Base-by-base conservation (phyloP, 2,888 invertebrate genomes). In the Heliconius sara region DNA sequence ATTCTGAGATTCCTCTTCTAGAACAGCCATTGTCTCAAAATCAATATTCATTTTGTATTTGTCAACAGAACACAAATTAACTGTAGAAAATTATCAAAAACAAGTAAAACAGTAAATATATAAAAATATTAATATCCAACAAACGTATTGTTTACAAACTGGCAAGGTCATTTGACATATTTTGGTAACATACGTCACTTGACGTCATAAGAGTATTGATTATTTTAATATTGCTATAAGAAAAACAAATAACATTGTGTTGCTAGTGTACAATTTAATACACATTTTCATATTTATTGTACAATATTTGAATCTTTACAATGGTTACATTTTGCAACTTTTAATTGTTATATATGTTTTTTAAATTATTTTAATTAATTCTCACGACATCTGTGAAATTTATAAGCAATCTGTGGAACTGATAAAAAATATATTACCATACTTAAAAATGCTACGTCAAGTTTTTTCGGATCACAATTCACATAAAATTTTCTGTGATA, bases 101-200 rank as follows among this genome's bases (percentile, higher is more conserved):
- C 83, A 83, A 82, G 83, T 85, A 86, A 85, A 83, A 82, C 74
- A 83, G 83, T 76, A 80, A 84, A 85, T 83, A 87, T 89, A 92
- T 81, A 78, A 83, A 84, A 82, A 81, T 83, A 80, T 81, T 79
- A 80, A 76, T 72, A 81, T 83, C 74, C 63, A 87, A 83, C 88
- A 92, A 96, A 96, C 95, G 95, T 96, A 92, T 95, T 97, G 97
- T 97, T 97, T 97, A 97, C 97, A 97, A 97, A 97, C 96, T 97
- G 92, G 96, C 79, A 80, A 80, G 84, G 84, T 96, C 97, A 96
- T 95, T 93, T 95, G 93, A 92, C 93, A 93, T 93, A 93, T 92
- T 93, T 92, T 92, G 89, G 91, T 92, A 89, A 89, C 89, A 82
- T 81, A 84, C 90, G 92, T 92, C 89, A 90, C 75, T 78, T 86